Percentiles rank a stretch among this genome's conserved stretches.
phyloP scores from a whole-genome alignment of 2,113 vertebrate genomes.

The Cyphotilapia sp. region DNA sequence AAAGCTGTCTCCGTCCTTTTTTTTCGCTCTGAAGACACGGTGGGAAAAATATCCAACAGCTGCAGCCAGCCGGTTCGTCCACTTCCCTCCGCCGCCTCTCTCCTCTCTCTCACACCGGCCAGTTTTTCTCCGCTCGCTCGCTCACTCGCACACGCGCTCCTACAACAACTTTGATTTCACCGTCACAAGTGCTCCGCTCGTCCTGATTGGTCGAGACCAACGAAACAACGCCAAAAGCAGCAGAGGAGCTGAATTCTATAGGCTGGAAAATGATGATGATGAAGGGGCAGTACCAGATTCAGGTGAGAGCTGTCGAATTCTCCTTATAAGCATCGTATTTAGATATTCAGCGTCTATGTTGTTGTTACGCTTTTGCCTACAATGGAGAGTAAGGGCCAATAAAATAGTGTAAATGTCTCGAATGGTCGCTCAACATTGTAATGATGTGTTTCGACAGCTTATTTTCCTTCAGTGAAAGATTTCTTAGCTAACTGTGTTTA shows the following conservation, averaged over 20 bases:
- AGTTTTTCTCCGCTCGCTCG: background rate
- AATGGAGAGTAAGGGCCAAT: background rate
- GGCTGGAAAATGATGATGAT: background rate
- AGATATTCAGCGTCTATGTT: background rate
- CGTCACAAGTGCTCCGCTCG: background rate
- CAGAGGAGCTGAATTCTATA: background rate
- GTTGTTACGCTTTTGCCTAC: background rate
- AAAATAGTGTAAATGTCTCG: background rate
- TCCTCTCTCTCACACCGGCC: background rate
- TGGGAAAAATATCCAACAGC: background rate
- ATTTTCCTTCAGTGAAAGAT: background rate
- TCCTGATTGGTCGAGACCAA: constrained; percentile 38
- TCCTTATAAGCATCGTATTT: background rate
- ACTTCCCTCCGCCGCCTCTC: background rate
- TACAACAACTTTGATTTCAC: constrained; percentile 62
- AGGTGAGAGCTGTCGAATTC: background rate
- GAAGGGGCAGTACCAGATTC: background rate
- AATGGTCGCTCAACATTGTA: background rate
- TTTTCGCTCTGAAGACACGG: background rate
- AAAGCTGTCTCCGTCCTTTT: background rate
- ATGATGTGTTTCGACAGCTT: background rate
- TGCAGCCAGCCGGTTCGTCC: background rate
- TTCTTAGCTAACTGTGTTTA: background rate
- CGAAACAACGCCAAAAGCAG: background rate
- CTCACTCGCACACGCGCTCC: constrained; percentile 18